Evolutionary conservation across 2,113 vertebrate species (phyloP).

Genomic region (Xenus cinereus): DNA sequence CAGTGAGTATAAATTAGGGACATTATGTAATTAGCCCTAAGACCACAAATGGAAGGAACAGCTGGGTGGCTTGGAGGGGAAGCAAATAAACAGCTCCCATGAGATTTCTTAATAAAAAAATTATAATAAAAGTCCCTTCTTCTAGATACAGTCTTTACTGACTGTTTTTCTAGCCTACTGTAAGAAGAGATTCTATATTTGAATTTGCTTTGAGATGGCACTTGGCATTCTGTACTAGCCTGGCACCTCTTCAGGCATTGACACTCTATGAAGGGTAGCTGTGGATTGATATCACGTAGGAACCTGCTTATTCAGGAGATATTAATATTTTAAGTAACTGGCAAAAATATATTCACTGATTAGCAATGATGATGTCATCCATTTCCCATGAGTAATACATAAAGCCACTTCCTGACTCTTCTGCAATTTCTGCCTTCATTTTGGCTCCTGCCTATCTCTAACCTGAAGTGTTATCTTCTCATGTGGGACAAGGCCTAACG

Average conservation of each 20-base stretch:
- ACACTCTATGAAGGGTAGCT: neutral
- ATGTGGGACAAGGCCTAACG: neutral
- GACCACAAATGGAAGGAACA: slow-evolving; percentile 78
- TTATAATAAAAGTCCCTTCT: neutral
- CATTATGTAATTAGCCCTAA: slow-evolving; percentile 80
- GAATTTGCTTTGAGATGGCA: neutral
- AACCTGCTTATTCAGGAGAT: neutral
- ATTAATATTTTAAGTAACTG: neutral
- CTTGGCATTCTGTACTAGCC: neutral
- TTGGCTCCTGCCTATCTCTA: neutral
- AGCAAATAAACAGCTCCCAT: slow-evolving; percentile 69
- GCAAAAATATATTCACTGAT: neutral
- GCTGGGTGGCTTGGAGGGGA: slow-evolving; percentile 69
- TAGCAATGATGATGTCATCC: neutral
- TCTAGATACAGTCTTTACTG: neutral
- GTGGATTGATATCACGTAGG: neutral
- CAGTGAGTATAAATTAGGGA: slow-evolving; percentile 81
- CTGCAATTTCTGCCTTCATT: neutral
- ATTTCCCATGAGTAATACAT: neutral
- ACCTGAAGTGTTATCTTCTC: neutral
- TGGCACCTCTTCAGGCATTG: neutral
- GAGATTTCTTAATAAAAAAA: slow-evolving; percentile 62
- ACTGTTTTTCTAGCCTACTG: neutral
- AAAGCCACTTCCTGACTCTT: neutral
- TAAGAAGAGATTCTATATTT: neutral